These are phyloP conservation scores for Leucosticte australis DNA, from an alignment of 2,113 vertebrate genomes.

Conservation along the genomic window DNA sequence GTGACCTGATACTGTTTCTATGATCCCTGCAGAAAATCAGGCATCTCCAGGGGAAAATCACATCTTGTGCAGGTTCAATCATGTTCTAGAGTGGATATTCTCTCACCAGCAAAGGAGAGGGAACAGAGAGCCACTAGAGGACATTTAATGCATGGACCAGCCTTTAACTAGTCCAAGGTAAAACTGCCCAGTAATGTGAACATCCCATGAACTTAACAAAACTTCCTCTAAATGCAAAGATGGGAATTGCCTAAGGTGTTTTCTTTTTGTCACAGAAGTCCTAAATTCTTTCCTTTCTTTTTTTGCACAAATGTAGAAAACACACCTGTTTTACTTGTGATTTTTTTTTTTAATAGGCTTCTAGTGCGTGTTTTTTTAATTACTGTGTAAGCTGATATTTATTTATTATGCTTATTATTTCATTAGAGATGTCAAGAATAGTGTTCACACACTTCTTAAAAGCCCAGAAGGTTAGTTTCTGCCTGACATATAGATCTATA, in stretches of 20 bases:
- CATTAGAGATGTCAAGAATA: neutral
- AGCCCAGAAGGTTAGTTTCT: neutral
- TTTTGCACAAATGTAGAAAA: neutral
- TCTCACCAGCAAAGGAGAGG: neutral
- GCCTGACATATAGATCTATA: neutral
- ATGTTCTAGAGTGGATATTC: neutral
- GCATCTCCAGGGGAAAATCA: neutral
- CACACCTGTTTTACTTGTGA: neutral
- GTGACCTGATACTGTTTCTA: neutral
- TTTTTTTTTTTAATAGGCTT: neutral
- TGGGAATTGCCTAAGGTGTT: neutral
- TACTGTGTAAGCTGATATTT: neutral
- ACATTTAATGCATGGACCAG: neutral
- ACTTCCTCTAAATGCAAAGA: neutral
- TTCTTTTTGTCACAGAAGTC: neutral
- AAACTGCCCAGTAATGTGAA: neutral
- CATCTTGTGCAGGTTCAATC: neutral
- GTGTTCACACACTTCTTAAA: neutral
- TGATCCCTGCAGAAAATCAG: neutral
- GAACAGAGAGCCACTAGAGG: neutral
- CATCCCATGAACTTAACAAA: neutral
- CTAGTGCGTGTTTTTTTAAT: neutral
- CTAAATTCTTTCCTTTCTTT: neutral
- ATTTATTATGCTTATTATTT: neutral
- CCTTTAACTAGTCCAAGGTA: neutral